Conservation (phyloP, 2,797 vertebrate species). For the Alfaro cultratus region DNA sequence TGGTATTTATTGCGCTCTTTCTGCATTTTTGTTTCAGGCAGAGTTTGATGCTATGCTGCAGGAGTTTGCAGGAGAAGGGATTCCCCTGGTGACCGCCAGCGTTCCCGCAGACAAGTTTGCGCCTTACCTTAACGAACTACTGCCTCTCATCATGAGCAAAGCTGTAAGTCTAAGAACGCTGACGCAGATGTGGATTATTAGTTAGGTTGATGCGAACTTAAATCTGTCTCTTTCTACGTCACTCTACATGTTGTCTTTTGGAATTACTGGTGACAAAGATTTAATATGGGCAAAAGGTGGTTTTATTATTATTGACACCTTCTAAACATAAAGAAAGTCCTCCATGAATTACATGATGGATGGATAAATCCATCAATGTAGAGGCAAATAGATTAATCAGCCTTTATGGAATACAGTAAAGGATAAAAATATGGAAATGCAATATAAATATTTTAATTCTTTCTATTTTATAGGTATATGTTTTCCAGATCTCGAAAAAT, state of each 20-base stretch:
- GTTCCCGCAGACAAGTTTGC: slow-evolving; percentile 85
- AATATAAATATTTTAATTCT: background rate
- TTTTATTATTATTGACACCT: background rate
- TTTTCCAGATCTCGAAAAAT: background rate
- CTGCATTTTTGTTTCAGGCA: slow-evolving; percentile 76
- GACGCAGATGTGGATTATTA: background rate
- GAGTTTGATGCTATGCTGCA: slow-evolving; percentile 90
- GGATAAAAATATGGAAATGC: background rate
- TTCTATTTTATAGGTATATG: too few species aligned
- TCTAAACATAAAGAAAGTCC: background rate
- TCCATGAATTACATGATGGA: background rate
- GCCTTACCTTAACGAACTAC: slow-evolving; percentile 87
- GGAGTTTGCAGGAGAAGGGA: slow-evolving; percentile 89
- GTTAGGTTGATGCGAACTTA: background rate
- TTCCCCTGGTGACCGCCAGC: slow-evolving; percentile 84
- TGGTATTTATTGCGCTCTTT: background rate
- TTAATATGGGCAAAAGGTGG: background rate
- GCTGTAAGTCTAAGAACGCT: slow-evolving; percentile 80
- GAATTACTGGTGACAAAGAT: background rate
- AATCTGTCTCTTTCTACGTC: background rate
- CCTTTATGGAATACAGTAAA: background rate
- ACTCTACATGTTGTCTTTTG: background rate
- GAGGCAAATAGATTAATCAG: background rate
- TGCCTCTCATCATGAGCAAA: slow-evolving; percentile 88
- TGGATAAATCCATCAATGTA: background rate